phyloP scores from a whole-genome alignment of 2,888 invertebrate genomes.

The Leptinotarsa juncta region DNA sequence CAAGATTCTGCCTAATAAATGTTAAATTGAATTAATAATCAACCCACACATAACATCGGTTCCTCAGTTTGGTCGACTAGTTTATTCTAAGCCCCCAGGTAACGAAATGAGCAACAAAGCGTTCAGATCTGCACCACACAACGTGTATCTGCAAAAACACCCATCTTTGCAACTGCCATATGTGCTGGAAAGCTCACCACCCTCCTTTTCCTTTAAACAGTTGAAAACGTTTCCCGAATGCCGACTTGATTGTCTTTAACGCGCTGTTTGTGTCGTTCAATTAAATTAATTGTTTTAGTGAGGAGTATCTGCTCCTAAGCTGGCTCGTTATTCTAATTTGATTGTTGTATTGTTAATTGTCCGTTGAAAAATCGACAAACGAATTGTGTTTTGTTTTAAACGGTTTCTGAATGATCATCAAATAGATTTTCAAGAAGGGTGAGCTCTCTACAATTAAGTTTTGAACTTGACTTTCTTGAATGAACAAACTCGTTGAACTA shows the following conservation, averaged over 20 bases:
- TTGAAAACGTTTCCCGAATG: slow-evolving; percentile 21
- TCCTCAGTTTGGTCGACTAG: background rate
- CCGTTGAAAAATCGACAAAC: slow-evolving; percentile 18
- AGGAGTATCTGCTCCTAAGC: slow-evolving; percentile 49
- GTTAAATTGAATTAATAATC: too few relatives aligned
- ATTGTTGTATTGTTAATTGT: slow-evolving; percentile 52
- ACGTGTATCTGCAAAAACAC: slow-evolving; percentile 20
- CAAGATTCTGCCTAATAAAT: background rate
- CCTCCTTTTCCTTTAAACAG: slow-evolving; percentile 6
- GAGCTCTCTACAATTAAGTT: background rate
- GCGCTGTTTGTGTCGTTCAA: slow-evolving; percentile 57
- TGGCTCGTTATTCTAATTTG: slow-evolving; percentile 55
- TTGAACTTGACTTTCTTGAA: background rate
- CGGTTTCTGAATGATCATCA: background rate
- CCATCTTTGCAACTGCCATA: slow-evolving; percentile 18
- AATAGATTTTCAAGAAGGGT: background rate
- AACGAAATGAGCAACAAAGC: slow-evolving; percentile 23
- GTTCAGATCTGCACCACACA: slow-evolving; percentile 10
- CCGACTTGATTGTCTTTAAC: slow-evolving; percentile 55
- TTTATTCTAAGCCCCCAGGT: slow-evolving; percentile 8
- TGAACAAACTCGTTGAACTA: too few relatives aligned
- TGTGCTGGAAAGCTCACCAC: background rate
- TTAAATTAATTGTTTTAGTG: slow-evolving; percentile 56
- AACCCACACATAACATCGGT: too few relatives aligned
- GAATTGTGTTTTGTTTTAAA: slow-evolving; percentile 1